Evolutionary conservation across 30 jellyfish, hydroid and myxozoan species (phyloP).

Genomic region (Sanderia malayensis): DNA sequence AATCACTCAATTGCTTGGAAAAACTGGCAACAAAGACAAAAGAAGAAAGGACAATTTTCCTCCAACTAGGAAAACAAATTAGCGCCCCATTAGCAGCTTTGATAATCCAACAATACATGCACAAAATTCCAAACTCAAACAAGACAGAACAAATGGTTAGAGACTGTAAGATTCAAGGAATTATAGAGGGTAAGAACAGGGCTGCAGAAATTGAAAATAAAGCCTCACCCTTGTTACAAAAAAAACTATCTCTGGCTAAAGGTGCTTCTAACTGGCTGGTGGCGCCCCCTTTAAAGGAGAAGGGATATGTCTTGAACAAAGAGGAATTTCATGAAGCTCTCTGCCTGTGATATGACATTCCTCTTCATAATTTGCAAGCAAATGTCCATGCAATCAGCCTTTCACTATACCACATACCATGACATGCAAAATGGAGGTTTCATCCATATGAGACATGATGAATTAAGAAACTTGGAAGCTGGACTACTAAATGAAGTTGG

Average conservation of each 20-base stretch:
- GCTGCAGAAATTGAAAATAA: background rate
- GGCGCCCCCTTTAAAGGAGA: too few species aligned
- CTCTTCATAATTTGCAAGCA: background rate
- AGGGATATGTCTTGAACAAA: too few species aligned
- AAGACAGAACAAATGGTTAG: background rate
- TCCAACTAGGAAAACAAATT: background rate
- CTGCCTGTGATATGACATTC: background rate
- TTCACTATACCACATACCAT: background rate
- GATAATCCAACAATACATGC: background rate
- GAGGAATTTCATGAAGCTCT: background rate
- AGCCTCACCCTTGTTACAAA: background rate
- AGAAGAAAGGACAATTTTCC: background rate
- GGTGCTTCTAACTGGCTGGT: background rate
- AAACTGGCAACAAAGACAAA: background rate
- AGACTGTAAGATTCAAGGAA: background rate
- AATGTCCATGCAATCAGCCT: background rate
- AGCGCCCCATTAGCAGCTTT: slow-evolving; percentile 2
- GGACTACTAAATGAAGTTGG: background rate
- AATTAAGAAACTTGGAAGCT: too few species aligned
- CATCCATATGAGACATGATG: background rate
- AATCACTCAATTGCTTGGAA: background rate
- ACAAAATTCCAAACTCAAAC: background rate
- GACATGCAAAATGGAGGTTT: background rate
- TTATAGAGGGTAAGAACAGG: background rate
- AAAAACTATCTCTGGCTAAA: background rate